Base-by-base conservation (phyloP, 1,140 invertebrate genomes). In the Ditylenchus dipsaci region DNA sequence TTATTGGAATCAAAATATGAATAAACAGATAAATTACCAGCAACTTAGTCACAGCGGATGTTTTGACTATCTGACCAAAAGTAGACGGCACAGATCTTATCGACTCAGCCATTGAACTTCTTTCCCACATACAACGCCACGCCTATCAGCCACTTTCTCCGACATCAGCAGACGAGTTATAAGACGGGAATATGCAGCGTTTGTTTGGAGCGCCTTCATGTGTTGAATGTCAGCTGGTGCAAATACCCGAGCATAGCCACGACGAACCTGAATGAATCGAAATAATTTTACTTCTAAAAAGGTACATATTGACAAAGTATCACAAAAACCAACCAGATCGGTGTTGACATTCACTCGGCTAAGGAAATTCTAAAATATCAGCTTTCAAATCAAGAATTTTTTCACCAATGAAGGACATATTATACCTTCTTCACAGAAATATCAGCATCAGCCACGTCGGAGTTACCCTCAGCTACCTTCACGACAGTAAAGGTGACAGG, bases 101-200 rank as follows among this genome's bases (percentile, higher is more conserved):
- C 13, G 69, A 69, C 60, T 82, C 80, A 5, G 83, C 81, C 76
- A 74, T 79, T 15, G 76, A 72, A 38, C 71, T 69, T 3, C 79
- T 68, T 43, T 82, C 78, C 80, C 80, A 82, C 9, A 82, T 67
- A 8, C 80, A 17, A 82, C 65, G 8, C 78, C 80, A 19, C 80
- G 77, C 13, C 74, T 71, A 42, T 82, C 81, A 1, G 80, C 80
- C 26, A 82, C 75, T 63, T 83, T 80, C 63, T 82, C 80, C 56
- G 69, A 71, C 53, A 80, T 80, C 23, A 82, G 63, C 19, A 82
- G 75, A 23, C 73, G 53, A 17, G 69, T 77, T 63, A 82, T 67
- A 26, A 82, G 75, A n/a, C 80, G 72, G 0, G 80, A 78, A 65
- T 82, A 82, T 11, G 75, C 70, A 42, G 79, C 56, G 57, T 77